Percentiles rank a stretch among this genome's conserved stretches.
phyloP scores from a whole-genome alignment of 2,888 invertebrate genomes.

The Drosophila acutilabella region DNA sequence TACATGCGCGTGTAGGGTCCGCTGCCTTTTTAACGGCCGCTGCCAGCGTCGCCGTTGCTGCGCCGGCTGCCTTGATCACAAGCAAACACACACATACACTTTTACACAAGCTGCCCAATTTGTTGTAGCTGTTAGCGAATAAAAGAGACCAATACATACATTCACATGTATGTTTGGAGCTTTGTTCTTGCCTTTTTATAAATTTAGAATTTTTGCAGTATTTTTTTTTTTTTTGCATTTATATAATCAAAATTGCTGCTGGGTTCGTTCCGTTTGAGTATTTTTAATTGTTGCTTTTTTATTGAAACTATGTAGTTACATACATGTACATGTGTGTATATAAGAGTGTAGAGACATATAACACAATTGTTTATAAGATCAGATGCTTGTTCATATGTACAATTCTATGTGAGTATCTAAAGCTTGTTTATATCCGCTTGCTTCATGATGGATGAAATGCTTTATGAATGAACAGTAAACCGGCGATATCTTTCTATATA shows the following conservation, averaged over 20 bases:
- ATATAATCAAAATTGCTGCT: constrained; percentile 68
- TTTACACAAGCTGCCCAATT: constrained; percentile 68
- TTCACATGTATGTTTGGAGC: constrained; percentile 47
- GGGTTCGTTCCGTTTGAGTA: constrained; percentile 62
- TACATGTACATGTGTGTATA: constrained; percentile 5
- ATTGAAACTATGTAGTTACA: constrained; percentile 34
- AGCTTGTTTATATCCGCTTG: constrained; percentile 3
- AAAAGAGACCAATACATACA: constrained; percentile 52
- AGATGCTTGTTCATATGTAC: not conserved
- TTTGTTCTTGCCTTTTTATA: constrained; percentile 77
- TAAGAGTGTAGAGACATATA: not conserved
- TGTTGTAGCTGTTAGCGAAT: constrained; percentile 75
- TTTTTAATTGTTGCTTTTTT: constrained; percentile 58
- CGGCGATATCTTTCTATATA: not conserved
- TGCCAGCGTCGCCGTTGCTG: constrained; percentile 54
- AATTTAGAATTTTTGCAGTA: constrained; percentile 78
- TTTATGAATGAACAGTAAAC: constrained; percentile 18
- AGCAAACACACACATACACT: constrained; percentile 38
- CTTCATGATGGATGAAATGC: constrained; percentile 1
- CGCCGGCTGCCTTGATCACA: constrained; percentile 69
- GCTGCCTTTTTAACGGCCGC: constrained; percentile 76
- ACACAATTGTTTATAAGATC: constrained; percentile 9
- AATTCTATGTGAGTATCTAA: not conserved
- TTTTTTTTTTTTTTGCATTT: constrained; percentile 65
- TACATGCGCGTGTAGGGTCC: constrained; percentile 79